Evolutionary conservation across 2,113 vertebrate genomes (phyloP).

Genomic region (Neolamprologus kungweensis): DNA sequence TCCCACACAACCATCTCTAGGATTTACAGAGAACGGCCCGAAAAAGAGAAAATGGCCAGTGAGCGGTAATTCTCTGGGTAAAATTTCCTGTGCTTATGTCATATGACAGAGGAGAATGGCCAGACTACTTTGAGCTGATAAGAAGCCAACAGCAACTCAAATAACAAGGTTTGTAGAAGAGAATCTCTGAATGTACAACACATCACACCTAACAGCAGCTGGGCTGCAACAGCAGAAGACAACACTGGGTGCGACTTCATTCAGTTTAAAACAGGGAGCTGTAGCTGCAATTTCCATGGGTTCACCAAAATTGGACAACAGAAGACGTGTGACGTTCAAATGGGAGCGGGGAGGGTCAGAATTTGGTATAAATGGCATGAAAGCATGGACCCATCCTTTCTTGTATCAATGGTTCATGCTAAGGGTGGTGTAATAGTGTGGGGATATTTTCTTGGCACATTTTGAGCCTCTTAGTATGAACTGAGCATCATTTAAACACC

Average conservation of each 20-base stretch:
- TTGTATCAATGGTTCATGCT: background rate
- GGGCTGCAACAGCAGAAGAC: background rate
- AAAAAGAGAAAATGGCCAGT: background rate
- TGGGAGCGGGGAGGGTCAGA: background rate
- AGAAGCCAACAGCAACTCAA: background rate
- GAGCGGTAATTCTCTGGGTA: background rate
- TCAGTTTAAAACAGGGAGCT: background rate
- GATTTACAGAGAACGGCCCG: background rate
- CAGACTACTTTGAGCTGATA: background rate
- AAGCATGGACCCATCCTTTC: background rate
- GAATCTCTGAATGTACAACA: background rate
- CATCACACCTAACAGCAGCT: background rate
- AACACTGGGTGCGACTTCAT: background rate
- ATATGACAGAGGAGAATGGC: background rate
- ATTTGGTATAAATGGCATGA: background rate
- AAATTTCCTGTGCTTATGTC: background rate
- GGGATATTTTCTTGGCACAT: background rate
- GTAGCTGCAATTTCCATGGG: background rate
- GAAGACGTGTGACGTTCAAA: background rate
- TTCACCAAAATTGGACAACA: background rate
- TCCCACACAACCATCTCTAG: background rate
- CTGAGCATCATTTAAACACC: background rate
- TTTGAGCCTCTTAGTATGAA: background rate
- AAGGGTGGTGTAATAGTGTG: background rate
- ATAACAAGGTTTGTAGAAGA: background rate